Base-by-base conservation (phyloP, 64 coral and sea anemone species). In the Catalaphyllia jardinei region DNA sequence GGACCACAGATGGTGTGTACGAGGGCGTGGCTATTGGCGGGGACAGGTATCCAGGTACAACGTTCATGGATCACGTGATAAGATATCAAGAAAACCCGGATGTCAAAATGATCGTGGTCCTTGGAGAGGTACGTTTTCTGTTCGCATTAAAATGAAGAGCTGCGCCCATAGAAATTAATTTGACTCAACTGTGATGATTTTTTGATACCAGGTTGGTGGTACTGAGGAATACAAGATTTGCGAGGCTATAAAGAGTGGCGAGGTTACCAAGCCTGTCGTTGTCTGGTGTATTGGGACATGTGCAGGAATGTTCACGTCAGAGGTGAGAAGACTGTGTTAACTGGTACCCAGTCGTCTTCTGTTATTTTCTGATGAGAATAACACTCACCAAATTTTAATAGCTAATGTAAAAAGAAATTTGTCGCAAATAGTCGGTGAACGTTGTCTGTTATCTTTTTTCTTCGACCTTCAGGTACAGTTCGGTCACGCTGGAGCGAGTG, bases 221-320 rank as follows among this genome's bases (percentile, higher is more conserved):
- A 92, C 86, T 4, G 97, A 99, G 30, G 97, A 99, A 73, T 99
- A 99, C 88, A 80, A 91, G 38, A 99, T 99, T 63, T 93, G 91
- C 33, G 94, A 99, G 6, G 97, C 93, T 1, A 54, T 99, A 17
- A 95, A 93, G 64, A 88, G 64, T 54, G 88, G 94, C n/a, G 78
- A 67, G 64, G 93, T 99, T 31, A 99, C 79, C 77, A 99, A 99
- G 46, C 97, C 97, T 3, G 12, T 99, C 5, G 79, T 99, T 8
- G 87, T 89, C 42, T 99, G 97, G 97, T 99, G 97, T 20, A 99
- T 99, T 49, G 97, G 97, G 30, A 99, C 97, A 52, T 99, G 97
- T 74, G 97, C 93, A 14, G 76, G 67, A 46, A 95, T 95, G 97
- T 99, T 99, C 39, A 99, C 91, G 8, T 99, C 97, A 10, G 97